Evolutionary conservation across 2,113 vertebrate genomes (phyloP).

Genomic region (Tachysurus vachellii): DNA sequence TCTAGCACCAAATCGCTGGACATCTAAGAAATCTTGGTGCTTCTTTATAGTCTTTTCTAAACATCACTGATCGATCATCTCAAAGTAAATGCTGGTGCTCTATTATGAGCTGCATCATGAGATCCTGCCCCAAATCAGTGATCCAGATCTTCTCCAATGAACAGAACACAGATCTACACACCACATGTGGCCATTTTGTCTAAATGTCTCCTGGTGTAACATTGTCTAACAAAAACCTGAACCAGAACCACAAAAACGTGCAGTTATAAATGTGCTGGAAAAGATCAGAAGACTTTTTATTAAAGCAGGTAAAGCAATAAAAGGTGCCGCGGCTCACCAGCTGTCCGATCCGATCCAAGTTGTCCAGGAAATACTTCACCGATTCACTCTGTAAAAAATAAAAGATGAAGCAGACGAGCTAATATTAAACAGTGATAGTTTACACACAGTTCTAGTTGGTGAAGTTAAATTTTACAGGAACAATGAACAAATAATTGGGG

Average conservation of each 20-base stretch:
- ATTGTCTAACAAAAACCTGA: not conserved
- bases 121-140: not conserved
- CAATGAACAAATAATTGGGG: no score
- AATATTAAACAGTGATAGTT: slow-evolving; percentile 33
- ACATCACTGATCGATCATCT: not conserved
- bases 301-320: not conserved
- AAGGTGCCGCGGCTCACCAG: slow-evolving; percentile 80
- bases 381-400: slow-evolving; percentile 84
- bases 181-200: not conserved
- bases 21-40: not conserved
- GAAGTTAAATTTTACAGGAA: no score
- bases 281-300: not conserved
- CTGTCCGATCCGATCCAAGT: slow-evolving; percentile 94
- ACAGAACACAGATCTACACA: not conserved
- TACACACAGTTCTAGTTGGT: no score
- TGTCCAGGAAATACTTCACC: slow-evolving; percentile 97
- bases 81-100: not conserved
- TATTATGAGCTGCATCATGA: not conserved
- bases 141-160: not conserved
- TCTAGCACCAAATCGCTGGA: not conserved
- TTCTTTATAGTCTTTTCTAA: not conserved
- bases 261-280: not conserved
- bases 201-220: not conserved
- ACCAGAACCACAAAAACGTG: not conserved
- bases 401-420: not conserved